Base-by-base conservation (phyloP, 2,888 invertebrate genomes). In the Folsomia manolachei region DNA sequence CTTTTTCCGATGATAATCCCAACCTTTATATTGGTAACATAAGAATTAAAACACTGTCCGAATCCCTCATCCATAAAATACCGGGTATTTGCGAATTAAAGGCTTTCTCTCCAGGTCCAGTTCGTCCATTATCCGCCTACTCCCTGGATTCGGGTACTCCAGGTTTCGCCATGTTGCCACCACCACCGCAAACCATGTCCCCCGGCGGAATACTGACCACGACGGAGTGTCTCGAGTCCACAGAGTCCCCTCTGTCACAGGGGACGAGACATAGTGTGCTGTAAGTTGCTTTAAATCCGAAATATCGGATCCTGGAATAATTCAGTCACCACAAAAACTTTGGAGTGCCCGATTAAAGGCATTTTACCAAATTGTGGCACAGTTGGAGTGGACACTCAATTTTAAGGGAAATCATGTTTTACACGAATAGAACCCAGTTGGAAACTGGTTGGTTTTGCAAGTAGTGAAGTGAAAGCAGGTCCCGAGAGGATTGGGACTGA, bases 1-100 rank as follows among this genome's bases (percentile, higher is more conserved):
- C 92, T 84, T 91, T 92, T 82, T 88, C 91, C 81, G 93, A 93
- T 75, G 90, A 92, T 81, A 88, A 90, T 78, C 90, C 90, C 9
- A 89, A 90, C 82, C 90, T 90, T 85, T 91, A 91, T 81, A 89
- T 90, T 81, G 91, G 92, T 90, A 86, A 82, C 80, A 77, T 24
- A n/a, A n/a, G n/a, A 27, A 62, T 27, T 7, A 18, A 27, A 26
- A 25, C 64, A 21, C 7, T 69, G 11, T 2, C 21, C 25, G 11
- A 61, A 27, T 61, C 27, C 61, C 51, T 21, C 52, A 18, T 51
- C 14, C 51, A 18, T 60, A 51, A 9, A 51, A 51, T 51, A 51
- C n/a, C n/a, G n/a, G n/a, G n/a, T n/a, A n/a, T n/a, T n/a, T n/a
- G n/a, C n/a, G n/a, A n/a, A n/a, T n/a, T n/a, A n/a, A n/a, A n/a